Percentiles rank a stretch among this genome's conserved stretches.
Evolutionary conservation across 2,888 invertebrate genomes (phyloP).

Genomic region (Chrysolina americana): DNA sequence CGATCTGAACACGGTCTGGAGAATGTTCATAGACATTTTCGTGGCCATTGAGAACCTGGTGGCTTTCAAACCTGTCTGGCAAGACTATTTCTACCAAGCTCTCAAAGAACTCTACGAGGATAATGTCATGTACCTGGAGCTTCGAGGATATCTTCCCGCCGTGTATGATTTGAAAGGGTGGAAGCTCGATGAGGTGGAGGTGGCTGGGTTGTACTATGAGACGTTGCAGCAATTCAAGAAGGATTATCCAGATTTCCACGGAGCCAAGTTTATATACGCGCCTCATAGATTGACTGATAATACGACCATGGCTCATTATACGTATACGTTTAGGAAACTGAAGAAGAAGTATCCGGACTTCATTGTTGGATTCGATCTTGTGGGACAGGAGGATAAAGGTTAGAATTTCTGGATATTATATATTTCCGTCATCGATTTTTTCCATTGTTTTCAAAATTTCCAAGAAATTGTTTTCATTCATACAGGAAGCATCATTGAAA

Average conservation of each 20-base stretch:
- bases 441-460: no score
- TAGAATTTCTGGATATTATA: conserved; percentile 14
- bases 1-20: conserved; percentile 70
- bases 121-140: conserved; percentile 76
- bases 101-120: conserved; percentile 75
- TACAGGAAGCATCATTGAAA: not conserved
- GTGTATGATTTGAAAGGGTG: conserved; percentile 74
- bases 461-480: not conserved
- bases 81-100: conserved; percentile 72
- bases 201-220: conserved; percentile 70
- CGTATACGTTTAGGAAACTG: conserved; percentile 43
- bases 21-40: conserved; percentile 71
- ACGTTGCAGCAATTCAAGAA: conserved; percentile 71
- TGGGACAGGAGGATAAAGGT: conserved; percentile 85
- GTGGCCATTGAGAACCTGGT: conserved; percentile 62
- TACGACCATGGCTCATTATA: conserved; percentile 62
- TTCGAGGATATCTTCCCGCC: conserved; percentile 72
- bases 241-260: conserved; percentile 74
- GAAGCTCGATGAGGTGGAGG: conserved; percentile 68
- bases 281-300: conserved; percentile 70
- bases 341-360: conserved; percentile 71
- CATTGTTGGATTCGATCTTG: conserved; percentile 85
- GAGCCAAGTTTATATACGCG: conserved; percentile 75
- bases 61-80: conserved; percentile 73
- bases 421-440: no score